A percentile compares a stretch with the other conserved stretches of the same genome.
These are phyloP conservation scores for Phocoena phocoena DNA, from an alignment of 2,113 vertebrate species.

Conservation along the genomic window DNA sequence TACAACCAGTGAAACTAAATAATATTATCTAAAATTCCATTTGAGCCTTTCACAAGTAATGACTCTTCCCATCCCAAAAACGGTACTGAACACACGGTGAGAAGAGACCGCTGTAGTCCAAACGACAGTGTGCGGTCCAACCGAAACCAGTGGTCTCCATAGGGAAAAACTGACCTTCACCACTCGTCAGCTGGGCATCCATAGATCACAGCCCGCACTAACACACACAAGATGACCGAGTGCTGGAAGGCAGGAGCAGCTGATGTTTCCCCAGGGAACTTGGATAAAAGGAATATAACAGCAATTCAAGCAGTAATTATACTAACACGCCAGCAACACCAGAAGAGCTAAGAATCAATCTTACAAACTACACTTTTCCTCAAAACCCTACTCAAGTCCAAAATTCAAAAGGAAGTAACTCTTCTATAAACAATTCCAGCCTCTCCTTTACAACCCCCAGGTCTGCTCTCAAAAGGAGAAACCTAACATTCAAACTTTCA, in stretches of 20 bases:
- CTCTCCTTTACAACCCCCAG: neutral
- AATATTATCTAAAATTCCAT: neutral
- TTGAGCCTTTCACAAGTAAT: neutral
- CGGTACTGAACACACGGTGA: too few species aligned
- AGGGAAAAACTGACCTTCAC: neutral
- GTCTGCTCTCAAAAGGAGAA: neutral
- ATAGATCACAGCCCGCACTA: fast-evolving
- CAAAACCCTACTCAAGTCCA: neutral
- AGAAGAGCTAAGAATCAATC: neutral
- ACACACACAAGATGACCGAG: too few species aligned
- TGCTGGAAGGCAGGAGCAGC: neutral
- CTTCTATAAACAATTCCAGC: neutral
- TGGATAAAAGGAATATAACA: neutral
- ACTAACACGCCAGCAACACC: neutral
- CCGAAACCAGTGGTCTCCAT: neutral
- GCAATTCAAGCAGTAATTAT: neutral
- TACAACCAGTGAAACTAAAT: neutral
- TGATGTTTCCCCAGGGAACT: neutral
- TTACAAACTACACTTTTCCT: neutral
- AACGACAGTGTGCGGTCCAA: neutral
- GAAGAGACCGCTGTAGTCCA: neutral
- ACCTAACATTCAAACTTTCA: neutral
- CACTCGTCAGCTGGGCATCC: too few species aligned
- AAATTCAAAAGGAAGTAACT: neutral
- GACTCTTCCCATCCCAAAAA: neutral